Evolutionary conservation across 2,113 vertebrate species (phyloP).

Genomic region (Upupa epops): DNA sequence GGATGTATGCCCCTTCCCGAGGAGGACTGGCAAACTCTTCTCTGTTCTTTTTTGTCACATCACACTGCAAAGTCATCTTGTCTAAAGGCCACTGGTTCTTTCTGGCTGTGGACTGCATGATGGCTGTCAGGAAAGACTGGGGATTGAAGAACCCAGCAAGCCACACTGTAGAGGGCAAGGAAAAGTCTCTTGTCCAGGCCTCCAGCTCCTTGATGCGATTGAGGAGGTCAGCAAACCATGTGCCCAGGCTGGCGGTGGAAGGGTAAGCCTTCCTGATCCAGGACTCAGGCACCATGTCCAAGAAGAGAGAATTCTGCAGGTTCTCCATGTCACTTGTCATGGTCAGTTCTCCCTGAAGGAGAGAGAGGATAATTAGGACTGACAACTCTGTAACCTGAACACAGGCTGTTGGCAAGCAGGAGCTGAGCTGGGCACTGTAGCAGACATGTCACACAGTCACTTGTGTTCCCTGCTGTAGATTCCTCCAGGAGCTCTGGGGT

Average conservation of each 20-base stretch:
- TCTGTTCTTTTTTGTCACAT: slow-evolving; percentile 88
- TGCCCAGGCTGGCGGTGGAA: slow-evolving; percentile 81
- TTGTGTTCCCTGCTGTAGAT: not conserved
- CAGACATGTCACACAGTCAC: not conserved
- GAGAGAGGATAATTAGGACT: not conserved
- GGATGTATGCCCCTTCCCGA: slow-evolving; percentile 88
- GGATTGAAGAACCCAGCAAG: slow-evolving; percentile 94
- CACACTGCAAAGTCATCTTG: slow-evolving; percentile 89
- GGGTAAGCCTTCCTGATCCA: slow-evolving; percentile 90
- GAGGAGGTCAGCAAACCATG: slow-evolving; percentile 91
- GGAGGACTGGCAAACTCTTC: slow-evolving; percentile 86
- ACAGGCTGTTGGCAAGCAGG: not conserved
- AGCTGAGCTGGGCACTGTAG: not conserved
- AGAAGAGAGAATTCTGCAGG: slow-evolving; percentile 85
- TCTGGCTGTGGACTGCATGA: slow-evolving; percentile 90
- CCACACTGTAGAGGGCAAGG: slow-evolving; percentile 86
- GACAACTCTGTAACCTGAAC: not conserved
- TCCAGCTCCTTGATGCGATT: slow-evolving; percentile 88
- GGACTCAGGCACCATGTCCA: slow-evolving; percentile 84
- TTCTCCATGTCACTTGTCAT: slow-evolving; percentile 93
- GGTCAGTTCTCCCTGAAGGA: slow-evolving; percentile 88
- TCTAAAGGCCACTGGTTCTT: slow-evolving; percentile 93
- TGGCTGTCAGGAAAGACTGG: slow-evolving; percentile 91
- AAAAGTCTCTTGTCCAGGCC: slow-evolving; percentile 86
- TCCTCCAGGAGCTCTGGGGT: not conserved